A percentile compares a stretch with the other conserved stretches of the same genome.
Conservation (phyloP, 2,888 invertebrate genomes). For the Philhelius pedissequus region DNA sequence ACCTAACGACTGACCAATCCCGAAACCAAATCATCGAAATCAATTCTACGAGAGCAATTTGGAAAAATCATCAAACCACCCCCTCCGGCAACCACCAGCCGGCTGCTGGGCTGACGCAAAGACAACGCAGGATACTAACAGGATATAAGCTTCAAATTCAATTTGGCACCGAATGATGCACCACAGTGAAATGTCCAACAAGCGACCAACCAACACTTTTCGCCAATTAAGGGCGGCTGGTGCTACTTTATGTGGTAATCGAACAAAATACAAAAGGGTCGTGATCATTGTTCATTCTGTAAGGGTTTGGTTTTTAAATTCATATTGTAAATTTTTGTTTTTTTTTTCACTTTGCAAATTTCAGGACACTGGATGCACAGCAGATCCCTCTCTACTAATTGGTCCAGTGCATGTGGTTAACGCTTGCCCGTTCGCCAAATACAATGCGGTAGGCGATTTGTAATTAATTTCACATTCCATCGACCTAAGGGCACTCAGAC, state of each 20-base stretch:
- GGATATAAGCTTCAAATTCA: constrained; percentile 10
- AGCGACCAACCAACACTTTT: constrained; percentile 20
- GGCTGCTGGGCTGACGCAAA: neutral
- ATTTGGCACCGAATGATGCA: neutral
- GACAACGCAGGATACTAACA: neutral
- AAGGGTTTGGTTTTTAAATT: neutral
- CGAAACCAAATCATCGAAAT: neutral
- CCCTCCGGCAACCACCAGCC: neutral
- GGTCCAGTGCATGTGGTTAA: constrained; percentile 56
- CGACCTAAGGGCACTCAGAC: constrained; percentile 36
- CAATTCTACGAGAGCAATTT: constrained; percentile 19
- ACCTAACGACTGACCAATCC: neutral
- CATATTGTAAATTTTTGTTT: neutral
- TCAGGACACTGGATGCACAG: neutral
- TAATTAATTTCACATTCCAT: constrained; percentile 59
- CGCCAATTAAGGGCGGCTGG: constrained; percentile 32
- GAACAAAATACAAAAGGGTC: neutral
- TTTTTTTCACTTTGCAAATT: neutral
- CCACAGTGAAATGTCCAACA: neutral
- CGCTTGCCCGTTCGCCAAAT: constrained; percentile 29
- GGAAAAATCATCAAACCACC: neutral
- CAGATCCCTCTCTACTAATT: constrained; percentile 27
- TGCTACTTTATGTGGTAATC: constrained; percentile 22
- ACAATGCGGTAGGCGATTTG: constrained; percentile 46
- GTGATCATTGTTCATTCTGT: neutral